Evolutionary conservation across 2,888 invertebrate genomes (phyloP).

Genomic region (Himalopsyche japonica): DNA sequence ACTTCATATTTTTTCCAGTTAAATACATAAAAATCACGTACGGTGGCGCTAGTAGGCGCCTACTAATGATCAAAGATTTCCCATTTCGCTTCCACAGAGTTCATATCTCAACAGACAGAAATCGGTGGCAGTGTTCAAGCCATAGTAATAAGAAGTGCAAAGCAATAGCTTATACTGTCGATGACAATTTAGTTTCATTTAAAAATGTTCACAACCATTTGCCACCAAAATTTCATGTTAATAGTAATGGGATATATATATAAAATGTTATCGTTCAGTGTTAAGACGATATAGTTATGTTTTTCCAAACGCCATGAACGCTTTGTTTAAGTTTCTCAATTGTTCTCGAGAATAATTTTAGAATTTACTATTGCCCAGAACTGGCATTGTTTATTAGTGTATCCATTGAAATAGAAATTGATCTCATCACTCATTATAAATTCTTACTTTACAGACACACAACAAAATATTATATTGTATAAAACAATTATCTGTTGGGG

Average conservation of each 20-base stretch:
- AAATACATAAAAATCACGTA: background rate
- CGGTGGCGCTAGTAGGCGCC: background rate
- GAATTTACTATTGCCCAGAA: no score
- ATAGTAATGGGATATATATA: background rate
- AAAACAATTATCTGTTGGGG: no score
- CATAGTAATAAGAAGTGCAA: conserved; percentile 38
- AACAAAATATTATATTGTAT: no score
- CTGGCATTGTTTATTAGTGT: no score
- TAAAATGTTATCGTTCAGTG: no score
- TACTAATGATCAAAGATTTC: background rate
- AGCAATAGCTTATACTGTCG: conserved; percentile 28
- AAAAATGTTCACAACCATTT: background rate
- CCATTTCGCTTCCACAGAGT: background rate
- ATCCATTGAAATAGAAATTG: no score
- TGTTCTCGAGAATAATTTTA: no score
- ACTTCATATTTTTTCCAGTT: background rate
- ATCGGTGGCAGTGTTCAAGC: conserved; percentile 41
- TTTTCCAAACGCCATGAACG: no score
- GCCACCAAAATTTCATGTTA: background rate
- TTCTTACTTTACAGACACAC: no score
- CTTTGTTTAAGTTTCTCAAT: no score
- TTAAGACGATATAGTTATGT: no score
- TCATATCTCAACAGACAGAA: background rate
- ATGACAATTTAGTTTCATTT: background rate
- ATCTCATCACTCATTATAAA: no score